Evolutionary conservation across 2,113 vertebrate species (phyloP), one percentile per base, ranked within the genome.

Genomic region (Semnopithecus entellus): DNA sequence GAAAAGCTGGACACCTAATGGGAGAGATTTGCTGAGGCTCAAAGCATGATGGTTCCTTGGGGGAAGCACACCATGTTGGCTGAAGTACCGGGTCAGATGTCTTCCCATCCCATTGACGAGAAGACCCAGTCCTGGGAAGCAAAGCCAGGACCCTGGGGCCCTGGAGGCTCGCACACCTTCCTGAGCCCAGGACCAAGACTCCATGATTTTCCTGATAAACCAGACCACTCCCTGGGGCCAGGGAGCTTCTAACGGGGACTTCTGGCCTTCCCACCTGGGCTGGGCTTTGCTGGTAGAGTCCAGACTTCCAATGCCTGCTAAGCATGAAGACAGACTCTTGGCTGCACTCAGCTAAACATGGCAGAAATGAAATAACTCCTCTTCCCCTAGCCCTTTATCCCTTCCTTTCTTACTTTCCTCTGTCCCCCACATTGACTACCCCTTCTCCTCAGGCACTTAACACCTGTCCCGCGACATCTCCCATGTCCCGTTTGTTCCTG

Each of bases 1-100:
- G 91, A 94, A 98, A 97, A 85, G 84, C 92, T 93, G 80, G 40
- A 73, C 59, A 94, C 93, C 87, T 81, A 92, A 75, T 13, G 66
- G 95, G 90, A 95, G 96, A 97, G 81, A 82, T 61, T 4, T 90
- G 93, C 94, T 98, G 87, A 91, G 93, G 93, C 97, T 96, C 97
- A 97, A 97, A 97, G 97, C 83, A 30, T 64, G 61, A 64, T 32
- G 27, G 61, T 30, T 64, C 61, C 27, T 64, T 64, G 32, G 61
- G 61, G 61, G 30, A 64, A 30, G 61, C 61, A 64, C 61, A 64
- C 6, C 61, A 64, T 18, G 32, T 94, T 66, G 70, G 91, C 92
- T 89, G 22, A 61, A 6, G 14, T 20, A 3, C 8, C 6, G 3
- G 43, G 35, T 59, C 18, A 48, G 43, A 50, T 16, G 8, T 22